Conservation (phyloP, 1,140 invertebrate species). For the Drosophila nebulosa region DNA sequence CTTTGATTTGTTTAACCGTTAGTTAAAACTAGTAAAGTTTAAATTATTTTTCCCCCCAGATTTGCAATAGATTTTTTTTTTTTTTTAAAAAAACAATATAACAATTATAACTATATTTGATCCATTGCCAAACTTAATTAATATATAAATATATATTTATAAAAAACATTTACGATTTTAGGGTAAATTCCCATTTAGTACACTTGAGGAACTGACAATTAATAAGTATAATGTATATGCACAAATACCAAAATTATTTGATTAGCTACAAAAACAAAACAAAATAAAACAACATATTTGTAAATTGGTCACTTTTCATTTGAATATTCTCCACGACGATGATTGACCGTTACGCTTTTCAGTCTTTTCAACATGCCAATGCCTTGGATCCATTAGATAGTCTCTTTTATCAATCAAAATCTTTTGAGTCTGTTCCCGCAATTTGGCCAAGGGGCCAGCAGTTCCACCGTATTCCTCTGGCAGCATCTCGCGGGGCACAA, state of each 20-base stretch:
- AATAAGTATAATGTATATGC: conserved; percentile 20
- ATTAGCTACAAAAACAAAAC: conserved; percentile 11
- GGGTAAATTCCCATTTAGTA: background rate
- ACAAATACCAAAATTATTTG: conserved; percentile 11
- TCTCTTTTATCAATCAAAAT: conserved; percentile 65
- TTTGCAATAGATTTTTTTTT: background rate
- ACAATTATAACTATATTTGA: background rate
- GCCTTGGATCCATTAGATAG: conserved; percentile 67
- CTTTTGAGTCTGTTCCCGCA: conserved; percentile 83
- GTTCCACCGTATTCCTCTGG: conserved; percentile 86
- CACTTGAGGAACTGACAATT: conserved; percentile 5
- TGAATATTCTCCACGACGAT: conserved; percentile 64
- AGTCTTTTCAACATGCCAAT: conserved; percentile 64
- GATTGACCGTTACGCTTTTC: conserved; percentile 55
- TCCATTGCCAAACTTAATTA: background rate
- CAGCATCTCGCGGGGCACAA: conserved; percentile 84
- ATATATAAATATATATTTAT: background rate
- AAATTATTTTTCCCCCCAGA: background rate
- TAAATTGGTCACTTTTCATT: conserved; percentile 4
- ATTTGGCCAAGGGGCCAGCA: conserved; percentile 82
- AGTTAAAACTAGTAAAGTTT: background rate
- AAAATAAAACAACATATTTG: background rate
- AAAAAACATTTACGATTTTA: background rate
- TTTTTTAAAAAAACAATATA: background rate
- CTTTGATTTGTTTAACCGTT: background rate